phyloP scores from a whole-genome alignment of 2,113 vertebrate species.

The Equus quagga region DNA sequence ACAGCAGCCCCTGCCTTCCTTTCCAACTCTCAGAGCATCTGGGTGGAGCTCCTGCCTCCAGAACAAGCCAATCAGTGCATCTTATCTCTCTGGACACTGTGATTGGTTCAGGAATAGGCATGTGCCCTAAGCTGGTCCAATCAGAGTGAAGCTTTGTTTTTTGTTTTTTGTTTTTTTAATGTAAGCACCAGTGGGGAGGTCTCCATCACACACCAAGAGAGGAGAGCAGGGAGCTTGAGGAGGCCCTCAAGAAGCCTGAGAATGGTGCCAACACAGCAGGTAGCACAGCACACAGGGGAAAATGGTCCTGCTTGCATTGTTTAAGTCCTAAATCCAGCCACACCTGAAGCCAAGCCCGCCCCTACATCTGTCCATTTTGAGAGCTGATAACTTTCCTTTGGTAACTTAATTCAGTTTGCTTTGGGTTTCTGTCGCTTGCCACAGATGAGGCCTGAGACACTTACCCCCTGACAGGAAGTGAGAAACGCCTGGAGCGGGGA shows the following conservation, averaged over 20 bases:
- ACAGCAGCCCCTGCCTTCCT: background rate
- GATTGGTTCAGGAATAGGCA: background rate
- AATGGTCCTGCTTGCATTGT: background rate
- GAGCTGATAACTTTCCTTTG: background rate
- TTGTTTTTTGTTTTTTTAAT: background rate
- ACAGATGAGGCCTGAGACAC: background rate
- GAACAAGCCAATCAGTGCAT: background rate
- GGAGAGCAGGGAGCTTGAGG: background rate
- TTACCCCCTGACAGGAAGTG: background rate
- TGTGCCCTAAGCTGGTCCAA: background rate
- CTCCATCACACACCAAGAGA: background rate
- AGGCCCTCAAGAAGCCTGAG: background rate
- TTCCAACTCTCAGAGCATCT: background rate
- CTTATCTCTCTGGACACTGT: background rate
- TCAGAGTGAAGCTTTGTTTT: background rate
- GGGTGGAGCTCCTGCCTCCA: fast-evolving
- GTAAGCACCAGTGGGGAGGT: background rate
- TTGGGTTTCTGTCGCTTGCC: background rate
- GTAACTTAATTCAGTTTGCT: background rate
- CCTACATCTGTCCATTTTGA: background rate
- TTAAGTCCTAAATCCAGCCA: background rate
- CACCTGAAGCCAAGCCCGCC: background rate
- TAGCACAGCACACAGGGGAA: background rate
- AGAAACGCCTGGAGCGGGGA: background rate
- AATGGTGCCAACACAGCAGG: background rate